Percentiles rank a stretch among this genome's conserved stretches.
Conservation (phyloP, 2,888 invertebrate species). For the Drepana falcataria region DNA sequence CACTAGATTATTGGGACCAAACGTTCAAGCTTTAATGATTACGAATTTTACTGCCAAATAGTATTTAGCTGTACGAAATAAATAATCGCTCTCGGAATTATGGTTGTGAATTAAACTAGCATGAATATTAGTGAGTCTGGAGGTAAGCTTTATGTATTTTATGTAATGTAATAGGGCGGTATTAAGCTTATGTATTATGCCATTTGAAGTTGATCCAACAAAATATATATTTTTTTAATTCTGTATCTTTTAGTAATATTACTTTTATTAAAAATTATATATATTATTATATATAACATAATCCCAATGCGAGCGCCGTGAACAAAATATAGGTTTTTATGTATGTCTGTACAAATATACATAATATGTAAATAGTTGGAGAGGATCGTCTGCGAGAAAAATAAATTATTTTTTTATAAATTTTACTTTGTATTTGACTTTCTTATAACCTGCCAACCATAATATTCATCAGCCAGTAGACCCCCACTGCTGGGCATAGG, state of each 20-base stretch:
- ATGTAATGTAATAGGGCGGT: too few relatives aligned
- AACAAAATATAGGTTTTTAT: not conserved
- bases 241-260: too few relatives aligned
- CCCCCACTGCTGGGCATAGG: too few relatives aligned
- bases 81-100: not conserved
- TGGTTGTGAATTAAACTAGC: not conserved
- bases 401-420: slow-evolving; percentile 43
- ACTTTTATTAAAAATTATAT: too few relatives aligned
- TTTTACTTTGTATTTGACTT: not conserved
- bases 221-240: too few relatives aligned
- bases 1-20: slow-evolving; percentile 52
- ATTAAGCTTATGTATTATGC: too few relatives aligned
- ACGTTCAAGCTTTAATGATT: slow-evolving; percentile 59
- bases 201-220: too few relatives aligned
- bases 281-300: too few relatives aligned
- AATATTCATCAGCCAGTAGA: too few relatives aligned
- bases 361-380: slow-evolving; percentile 20
- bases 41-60: not conserved
- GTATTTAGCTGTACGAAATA: not conserved
- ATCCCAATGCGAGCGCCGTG: not conserved
- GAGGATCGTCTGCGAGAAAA: slow-evolving; percentile 14
- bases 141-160: too few relatives aligned
- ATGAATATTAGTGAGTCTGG: not conserved
- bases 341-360: slow-evolving; percentile 24
- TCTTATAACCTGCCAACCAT: too few relatives aligned